Conservation (phyloP, 2,113 vertebrate genomes). For the Tachuris rubrigastra region DNA sequence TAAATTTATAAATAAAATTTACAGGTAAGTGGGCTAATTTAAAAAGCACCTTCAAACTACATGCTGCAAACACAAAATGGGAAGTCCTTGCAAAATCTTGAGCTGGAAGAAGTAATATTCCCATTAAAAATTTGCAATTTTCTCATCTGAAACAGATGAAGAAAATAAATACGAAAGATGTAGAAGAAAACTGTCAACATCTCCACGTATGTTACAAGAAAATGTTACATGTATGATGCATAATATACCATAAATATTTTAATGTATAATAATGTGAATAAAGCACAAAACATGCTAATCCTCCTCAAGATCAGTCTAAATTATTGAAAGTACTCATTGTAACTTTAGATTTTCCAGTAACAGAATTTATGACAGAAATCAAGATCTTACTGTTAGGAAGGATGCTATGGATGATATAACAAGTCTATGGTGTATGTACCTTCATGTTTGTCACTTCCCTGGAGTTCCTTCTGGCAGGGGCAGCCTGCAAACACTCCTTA, state of each 20-base stretch:
- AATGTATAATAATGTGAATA: neutral
- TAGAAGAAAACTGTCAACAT: neutral
- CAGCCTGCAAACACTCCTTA: neutral
- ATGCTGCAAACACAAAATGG: neutral
- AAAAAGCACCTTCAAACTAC: neutral
- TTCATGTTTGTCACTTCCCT: neutral
- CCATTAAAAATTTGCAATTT: neutral
- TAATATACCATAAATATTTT: neutral
- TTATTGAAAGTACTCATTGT: neutral
- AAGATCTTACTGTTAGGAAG: neutral
- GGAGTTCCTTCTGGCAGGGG: neutral
- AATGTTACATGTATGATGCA: neutral
- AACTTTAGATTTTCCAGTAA: neutral
- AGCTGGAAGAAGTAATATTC: neutral
- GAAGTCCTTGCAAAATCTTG: neutral
- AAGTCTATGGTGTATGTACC: neutral
- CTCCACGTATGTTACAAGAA: neutral
- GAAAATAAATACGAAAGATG: neutral
- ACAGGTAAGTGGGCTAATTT: neutral
- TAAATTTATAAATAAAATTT: neutral
- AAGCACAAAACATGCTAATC: neutral
- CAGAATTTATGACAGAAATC: neutral
- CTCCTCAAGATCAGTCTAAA: neutral
- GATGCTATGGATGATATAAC: neutral
- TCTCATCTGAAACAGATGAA: neutral